These are phyloP conservation scores for Mesitornis unicolor DNA, from an alignment of 2,113 vertebrate species.

Conservation along the genomic window DNA sequence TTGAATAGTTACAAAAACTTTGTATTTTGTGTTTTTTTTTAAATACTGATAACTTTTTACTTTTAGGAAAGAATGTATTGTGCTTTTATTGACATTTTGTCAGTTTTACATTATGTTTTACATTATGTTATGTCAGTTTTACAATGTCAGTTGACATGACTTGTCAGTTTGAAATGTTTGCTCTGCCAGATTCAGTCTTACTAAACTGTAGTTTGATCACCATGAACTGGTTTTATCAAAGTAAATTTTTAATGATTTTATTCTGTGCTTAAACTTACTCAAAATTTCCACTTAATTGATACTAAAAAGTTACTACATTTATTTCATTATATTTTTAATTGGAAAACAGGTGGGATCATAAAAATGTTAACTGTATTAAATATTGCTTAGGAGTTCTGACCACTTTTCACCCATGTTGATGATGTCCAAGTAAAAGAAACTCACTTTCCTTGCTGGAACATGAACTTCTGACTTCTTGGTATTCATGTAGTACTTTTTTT, in stretches of 20 bases:
- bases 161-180: too few species aligned
- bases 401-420: background rate
- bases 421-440: background rate
- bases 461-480: background rate
- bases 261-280: background rate
- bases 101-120: too few species aligned
- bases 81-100: background rate
- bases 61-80: background rate
- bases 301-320: background rate
- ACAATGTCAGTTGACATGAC: too few species aligned
- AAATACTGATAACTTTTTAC: background rate
- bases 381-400: background rate
- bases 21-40: background rate
- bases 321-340: background rate
- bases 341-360: background rate
- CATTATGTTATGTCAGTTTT: too few species aligned
- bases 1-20: background rate
- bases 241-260: fast-evolving
- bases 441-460: background rate
- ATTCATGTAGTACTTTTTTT: background rate
- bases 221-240: background rate
- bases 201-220: background rate
- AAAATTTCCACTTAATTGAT: background rate
- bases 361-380: background rate
- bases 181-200: background rate